Evolutionary conservation across 2,113 vertebrate species (phyloP).

Genomic region (Stegostoma tigrinum): DNA sequence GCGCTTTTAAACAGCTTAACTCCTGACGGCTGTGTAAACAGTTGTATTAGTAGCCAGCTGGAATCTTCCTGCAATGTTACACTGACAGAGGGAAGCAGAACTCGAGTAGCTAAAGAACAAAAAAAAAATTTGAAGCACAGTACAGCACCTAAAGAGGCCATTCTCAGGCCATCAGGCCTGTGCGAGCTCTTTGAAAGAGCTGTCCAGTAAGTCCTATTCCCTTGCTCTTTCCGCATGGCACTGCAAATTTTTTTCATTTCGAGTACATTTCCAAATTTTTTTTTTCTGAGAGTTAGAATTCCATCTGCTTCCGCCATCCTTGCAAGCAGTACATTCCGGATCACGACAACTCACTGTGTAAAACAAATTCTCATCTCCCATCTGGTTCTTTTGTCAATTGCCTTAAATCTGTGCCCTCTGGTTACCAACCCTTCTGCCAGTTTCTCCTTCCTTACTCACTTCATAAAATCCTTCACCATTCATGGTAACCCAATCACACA

Average conservation of each 20-base stretch:
- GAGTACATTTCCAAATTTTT: not conserved
- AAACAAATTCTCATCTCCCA: not conserved
- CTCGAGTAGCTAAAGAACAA: not conserved
- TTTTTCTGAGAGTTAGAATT: not conserved
- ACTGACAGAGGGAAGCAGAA: not conserved
- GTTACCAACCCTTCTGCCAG: not conserved
- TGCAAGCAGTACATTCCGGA: not conserved
- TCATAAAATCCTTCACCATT: not conserved
- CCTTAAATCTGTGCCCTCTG: not conserved
- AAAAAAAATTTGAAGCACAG: not conserved
- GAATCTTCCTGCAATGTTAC: not conserved
- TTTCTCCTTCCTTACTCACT: not conserved
- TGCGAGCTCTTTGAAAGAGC: not conserved
- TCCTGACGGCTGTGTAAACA: not conserved
- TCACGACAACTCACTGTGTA: too few species aligned
- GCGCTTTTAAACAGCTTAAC: not conserved
- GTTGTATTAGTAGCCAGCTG: not conserved
- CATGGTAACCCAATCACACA: not conserved
- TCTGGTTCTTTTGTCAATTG: not conserved
- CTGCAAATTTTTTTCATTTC: not conserved
- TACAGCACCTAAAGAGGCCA: not conserved
- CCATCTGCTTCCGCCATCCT: not conserved
- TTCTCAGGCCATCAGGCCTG: not conserved
- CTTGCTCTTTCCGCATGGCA: not conserved
- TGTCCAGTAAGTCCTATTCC: not conserved